phyloP scores from a whole-genome alignment of 1,140 invertebrate species.

The Argopecten irradians region DNA sequence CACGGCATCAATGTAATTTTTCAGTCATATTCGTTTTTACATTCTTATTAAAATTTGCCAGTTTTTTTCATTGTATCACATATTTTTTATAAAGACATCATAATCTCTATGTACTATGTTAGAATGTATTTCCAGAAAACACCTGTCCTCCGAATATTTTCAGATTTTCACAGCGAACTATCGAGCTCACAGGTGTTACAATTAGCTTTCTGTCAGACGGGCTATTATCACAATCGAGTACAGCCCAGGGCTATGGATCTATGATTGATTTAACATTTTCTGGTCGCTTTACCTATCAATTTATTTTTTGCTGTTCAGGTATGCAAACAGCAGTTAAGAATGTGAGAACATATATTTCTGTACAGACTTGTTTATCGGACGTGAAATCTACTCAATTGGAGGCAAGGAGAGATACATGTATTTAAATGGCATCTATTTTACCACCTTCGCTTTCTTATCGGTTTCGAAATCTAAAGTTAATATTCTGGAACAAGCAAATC shows the following conservation, averaged over 20 bases:
- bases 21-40: too few species aligned
- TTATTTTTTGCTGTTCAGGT: background rate
- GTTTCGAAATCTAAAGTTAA: background rate
- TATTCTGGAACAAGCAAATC: background rate
- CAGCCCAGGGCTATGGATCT: background rate
- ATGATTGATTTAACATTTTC: slow-evolving; percentile 19
- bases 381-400: background rate
- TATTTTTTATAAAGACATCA: too few species aligned
- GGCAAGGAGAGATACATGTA: background rate
- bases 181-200: background rate
- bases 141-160: too few species aligned
- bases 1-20: too few species aligned
- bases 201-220: background rate
- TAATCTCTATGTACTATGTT: too few species aligned
- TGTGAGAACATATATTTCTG: background rate
- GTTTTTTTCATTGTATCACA: too few species aligned
- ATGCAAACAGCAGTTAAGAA: background rate
- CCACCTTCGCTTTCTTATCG: background rate
- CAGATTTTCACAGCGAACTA: too few species aligned
- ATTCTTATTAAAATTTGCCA: too few species aligned
- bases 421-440: background rate
- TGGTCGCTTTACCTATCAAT: background rate
- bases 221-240: background rate
- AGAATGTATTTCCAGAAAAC: too few species aligned
- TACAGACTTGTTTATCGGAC: background rate